Evolutionary conservation across 2,797 vertebrate genomes (phyloP).

Genomic region (Sebastes nivosus): DNA sequence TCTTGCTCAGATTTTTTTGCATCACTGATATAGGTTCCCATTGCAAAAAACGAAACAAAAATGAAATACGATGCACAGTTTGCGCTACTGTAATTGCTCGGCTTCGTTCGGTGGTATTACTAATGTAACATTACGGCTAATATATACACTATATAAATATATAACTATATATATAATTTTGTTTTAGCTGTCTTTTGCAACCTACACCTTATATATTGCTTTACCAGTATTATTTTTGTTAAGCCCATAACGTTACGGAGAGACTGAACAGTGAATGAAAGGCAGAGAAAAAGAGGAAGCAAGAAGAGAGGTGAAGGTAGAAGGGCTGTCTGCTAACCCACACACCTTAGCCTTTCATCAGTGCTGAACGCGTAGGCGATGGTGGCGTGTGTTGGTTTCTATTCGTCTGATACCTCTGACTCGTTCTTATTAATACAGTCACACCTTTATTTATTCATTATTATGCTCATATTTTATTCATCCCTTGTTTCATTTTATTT

Average conservation of each 20-base stretch:
- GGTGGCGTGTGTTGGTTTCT: slow-evolving; percentile 64
- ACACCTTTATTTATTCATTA: slow-evolving; percentile 81
- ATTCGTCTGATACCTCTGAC: slow-evolving; percentile 63
- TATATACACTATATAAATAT: too few species aligned
- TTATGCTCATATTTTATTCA: slow-evolving; percentile 80
- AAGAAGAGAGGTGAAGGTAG: slow-evolving; percentile 31
- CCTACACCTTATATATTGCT: not conserved
- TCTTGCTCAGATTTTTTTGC: too few species aligned
- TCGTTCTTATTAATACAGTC: slow-evolving; percentile 77
- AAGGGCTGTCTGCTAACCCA: slow-evolving; percentile 60
- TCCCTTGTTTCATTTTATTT: slow-evolving; percentile 74
- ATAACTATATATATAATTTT: too few species aligned
- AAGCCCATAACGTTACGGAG: slow-evolving; percentile 1
- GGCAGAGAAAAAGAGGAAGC: not conserved
- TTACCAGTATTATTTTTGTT: not conserved
- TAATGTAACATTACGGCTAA: too few species aligned
- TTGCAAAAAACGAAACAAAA: too few species aligned
- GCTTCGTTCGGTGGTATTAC: too few species aligned
- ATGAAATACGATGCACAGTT: too few species aligned
- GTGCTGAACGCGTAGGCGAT: slow-evolving; percentile 55
- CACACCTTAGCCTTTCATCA: slow-evolving; percentile 72
- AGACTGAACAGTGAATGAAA: slow-evolving; percentile 16
- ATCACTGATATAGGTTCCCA: too few species aligned
- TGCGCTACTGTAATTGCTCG: too few species aligned
- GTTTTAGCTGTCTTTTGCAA: not conserved